Percentiles rank a stretch among this genome's conserved stretches.
These are phyloP conservation scores for Osmoderma eremita DNA, from an alignment of 2,888 invertebrate genomes.

Conservation along the genomic window DNA sequence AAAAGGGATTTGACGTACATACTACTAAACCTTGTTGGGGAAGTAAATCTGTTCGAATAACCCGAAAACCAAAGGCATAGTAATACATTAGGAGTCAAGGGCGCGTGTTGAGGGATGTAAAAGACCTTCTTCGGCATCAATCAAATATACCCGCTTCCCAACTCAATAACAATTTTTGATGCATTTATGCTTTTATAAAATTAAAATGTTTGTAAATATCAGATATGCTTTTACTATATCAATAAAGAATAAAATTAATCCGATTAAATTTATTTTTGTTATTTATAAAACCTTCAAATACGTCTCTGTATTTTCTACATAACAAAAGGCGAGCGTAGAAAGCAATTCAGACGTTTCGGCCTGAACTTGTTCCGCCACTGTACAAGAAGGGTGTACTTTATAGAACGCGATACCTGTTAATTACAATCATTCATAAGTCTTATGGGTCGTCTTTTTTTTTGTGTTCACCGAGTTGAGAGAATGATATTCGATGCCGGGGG, in stretches of 20 bases:
- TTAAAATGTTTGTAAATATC: neutral
- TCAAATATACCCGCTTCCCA: too few relatives aligned
- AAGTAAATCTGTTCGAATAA: too few relatives aligned
- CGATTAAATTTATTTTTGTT: neutral
- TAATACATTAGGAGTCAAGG: too few relatives aligned
- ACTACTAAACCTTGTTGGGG: too few relatives aligned
- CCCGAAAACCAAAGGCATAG: too few relatives aligned
- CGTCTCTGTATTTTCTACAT: slow-evolving; percentile 1
- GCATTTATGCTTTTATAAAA: too few relatives aligned
- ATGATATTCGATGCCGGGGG: slow-evolving; percentile 53
- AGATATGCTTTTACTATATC: neutral
- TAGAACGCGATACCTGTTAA: slow-evolving; percentile 45
- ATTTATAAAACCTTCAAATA: slow-evolving; percentile 15
- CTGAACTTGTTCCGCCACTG: slow-evolving; percentile 26
- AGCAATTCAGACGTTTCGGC: slow-evolving; percentile 18
- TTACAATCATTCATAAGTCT: slow-evolving; percentile 45
- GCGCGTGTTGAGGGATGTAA: too few relatives aligned
- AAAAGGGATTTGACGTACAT: too few relatives aligned
- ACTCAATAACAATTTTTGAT: too few relatives aligned
- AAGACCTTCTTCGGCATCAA: too few relatives aligned
- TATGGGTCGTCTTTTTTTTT: slow-evolving; percentile 38
- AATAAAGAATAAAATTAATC: neutral
- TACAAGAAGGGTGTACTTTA: slow-evolving; percentile 40
- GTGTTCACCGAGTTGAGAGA: slow-evolving; percentile 43
- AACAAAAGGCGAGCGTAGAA: slow-evolving; percentile 1